phyloP scores from a whole-genome alignment of 2,888 invertebrate genomes.

The Epinotia demarniana region DNA sequence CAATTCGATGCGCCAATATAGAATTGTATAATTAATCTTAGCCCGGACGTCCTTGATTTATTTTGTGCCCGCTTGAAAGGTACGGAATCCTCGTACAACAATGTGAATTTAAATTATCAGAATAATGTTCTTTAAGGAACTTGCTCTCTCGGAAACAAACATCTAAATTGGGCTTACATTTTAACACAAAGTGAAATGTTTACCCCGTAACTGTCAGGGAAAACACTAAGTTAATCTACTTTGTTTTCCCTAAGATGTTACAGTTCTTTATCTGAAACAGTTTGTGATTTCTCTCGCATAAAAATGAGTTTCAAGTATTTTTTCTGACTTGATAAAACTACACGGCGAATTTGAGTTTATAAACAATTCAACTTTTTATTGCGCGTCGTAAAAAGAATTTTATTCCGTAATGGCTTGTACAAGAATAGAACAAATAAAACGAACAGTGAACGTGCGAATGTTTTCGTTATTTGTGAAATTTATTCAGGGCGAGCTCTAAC shows the following conservation, averaged over 20 bases:
- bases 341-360: constrained; percentile 22
- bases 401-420: constrained; percentile 9
- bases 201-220: constrained; percentile 12
- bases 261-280: constrained; percentile 13
- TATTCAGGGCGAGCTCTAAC: constrained; percentile 60
- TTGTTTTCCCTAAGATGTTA: constrained; percentile 8
- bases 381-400: constrained; percentile 17
- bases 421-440: constrained; percentile 30
- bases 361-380: constrained; percentile 35
- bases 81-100: constrained; percentile 37
- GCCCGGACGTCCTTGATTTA: constrained; percentile 67
- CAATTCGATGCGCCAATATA: constrained; percentile 65
- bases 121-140: constrained; percentile 35
- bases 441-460: constrained; percentile 54
- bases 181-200: constrained; percentile 22
- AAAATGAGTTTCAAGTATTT: constrained; percentile 28
- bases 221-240: constrained; percentile 26
- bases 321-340: constrained; percentile 21
- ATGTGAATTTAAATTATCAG: constrained; percentile 42
- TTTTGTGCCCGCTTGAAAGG: constrained; percentile 50
- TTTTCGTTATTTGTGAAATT: constrained; percentile 63
- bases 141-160: constrained; percentile 13
- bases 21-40: constrained; percentile 66
- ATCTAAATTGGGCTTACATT: constrained; percentile 26
- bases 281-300: constrained; percentile 26